These are phyloP conservation scores for Alethe castanea DNA, from an alignment of 2,113 vertebrate genomes.

Conservation along the genomic window DNA sequence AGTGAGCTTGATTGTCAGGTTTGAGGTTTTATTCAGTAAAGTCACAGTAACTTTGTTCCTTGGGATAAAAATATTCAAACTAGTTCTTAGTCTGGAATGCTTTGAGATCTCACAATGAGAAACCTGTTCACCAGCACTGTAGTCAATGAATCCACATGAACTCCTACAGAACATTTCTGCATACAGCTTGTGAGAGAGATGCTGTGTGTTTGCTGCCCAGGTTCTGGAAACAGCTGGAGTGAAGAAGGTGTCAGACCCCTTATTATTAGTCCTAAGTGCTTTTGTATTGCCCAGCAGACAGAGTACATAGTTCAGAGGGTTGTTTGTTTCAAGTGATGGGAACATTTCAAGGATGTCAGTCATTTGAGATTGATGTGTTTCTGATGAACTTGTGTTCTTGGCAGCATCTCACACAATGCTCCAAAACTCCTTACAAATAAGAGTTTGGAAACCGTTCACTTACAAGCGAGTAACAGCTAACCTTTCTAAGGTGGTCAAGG, in stretches of 20 bases:
- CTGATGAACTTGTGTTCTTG: neutral
- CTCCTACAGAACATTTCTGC: neutral
- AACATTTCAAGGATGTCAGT: neutral
- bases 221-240: neutral
- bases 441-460: neutral
- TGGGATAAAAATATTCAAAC: neutral
- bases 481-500: neutral
- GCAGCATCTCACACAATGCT: neutral
- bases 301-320: neutral
- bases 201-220: neutral
- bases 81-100: neutral
- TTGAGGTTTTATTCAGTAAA: neutral
- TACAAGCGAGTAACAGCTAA: neutral
- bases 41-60: neutral
- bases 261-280: neutral
- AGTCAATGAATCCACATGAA: neutral
- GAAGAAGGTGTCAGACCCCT: neutral
- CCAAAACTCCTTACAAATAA: neutral
- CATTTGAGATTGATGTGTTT: neutral
- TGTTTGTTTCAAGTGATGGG: neutral
- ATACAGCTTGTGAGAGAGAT: neutral
- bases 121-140: neutral
- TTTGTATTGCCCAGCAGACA: neutral
- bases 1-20: neutral
- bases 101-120: neutral